These are phyloP conservation scores for Amia ocellicauda DNA, from an alignment of 2,113 vertebrate genomes.

Conservation along the genomic window DNA sequence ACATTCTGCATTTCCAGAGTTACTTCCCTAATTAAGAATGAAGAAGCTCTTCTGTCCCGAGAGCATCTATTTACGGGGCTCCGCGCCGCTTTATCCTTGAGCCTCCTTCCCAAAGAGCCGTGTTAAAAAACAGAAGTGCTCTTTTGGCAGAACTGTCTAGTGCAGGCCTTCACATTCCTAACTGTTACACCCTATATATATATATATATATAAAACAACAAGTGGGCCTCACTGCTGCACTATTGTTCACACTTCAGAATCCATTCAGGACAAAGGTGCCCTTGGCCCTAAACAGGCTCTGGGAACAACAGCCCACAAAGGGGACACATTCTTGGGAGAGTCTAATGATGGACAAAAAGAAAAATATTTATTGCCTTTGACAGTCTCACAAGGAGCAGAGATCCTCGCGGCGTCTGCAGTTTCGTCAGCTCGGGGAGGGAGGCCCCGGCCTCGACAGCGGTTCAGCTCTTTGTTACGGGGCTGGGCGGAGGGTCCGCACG, in stretches of 20 bases:
- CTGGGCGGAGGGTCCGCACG: constrained; percentile 67
- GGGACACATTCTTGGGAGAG: constrained; percentile 74
- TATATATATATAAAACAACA: too few species aligned
- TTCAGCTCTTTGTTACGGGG: constrained; percentile 65
- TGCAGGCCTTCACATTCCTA: constrained; percentile 77
- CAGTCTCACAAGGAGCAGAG: constrained; percentile 81
- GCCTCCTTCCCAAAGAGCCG: constrained; percentile 80
- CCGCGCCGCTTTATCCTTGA: constrained; percentile 78
- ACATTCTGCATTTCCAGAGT: constrained; percentile 86
- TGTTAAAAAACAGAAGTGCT: constrained; percentile 94
- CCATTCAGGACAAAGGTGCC: constrained; percentile 74
- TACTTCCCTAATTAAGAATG: constrained; percentile 98
- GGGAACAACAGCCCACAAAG: constrained; percentile 86
- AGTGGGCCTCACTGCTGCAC: constrained; percentile 62
- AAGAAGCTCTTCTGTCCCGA: constrained; percentile 88
- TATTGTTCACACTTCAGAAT: constrained; percentile 86
- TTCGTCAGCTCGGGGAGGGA: constrained; percentile 71
- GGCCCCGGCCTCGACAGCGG: constrained; percentile 66
- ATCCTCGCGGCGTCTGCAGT: constrained; percentile 74
- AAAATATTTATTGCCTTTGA: constrained; percentile 90
- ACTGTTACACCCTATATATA: constrained; percentile 71
- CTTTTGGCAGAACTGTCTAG: constrained; percentile 74
- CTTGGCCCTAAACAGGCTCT: constrained; percentile 72
- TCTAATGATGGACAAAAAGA: constrained; percentile 85
- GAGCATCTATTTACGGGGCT: constrained; percentile 89